These are phyloP conservation scores for Danio tinwini DNA, from an alignment of 2,797 vertebrate species.

Conservation along the genomic window DNA sequence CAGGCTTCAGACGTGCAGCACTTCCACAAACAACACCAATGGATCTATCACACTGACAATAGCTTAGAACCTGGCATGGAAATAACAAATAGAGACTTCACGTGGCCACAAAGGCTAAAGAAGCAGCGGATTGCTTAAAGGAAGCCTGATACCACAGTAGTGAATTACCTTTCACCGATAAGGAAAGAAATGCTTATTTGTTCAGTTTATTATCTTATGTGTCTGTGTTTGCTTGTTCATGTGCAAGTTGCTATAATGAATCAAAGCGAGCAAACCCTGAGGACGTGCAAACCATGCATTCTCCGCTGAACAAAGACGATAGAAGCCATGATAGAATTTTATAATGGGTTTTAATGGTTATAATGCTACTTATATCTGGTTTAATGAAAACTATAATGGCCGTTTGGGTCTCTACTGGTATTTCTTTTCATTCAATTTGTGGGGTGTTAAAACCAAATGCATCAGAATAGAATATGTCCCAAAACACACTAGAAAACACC, in stretches of 20 bases:
- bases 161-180: constrained; percentile 7
- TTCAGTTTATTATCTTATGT: neutral
- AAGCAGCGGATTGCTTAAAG: constrained; percentile 4
- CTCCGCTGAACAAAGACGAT: too few species aligned
- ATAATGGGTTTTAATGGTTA: too few species aligned
- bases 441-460: too few species aligned
- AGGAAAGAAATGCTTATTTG: neutral
- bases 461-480: too few species aligned
- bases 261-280: neutral
- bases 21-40: constrained; percentile 28
- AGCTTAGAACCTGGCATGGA: neutral
- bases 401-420: too few species aligned
- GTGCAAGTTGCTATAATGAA: neutral
- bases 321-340: too few species aligned
- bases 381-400: too few species aligned
- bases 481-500: too few species aligned
- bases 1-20: constrained; percentile 31
- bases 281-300: neutral
- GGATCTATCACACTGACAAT: constrained; percentile 28
- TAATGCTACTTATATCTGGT: too few species aligned
- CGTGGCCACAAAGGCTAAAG: constrained; percentile 6
- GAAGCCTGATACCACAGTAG: neutral
- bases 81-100: constrained; percentile 20
- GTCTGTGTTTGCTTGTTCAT: neutral
- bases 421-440: too few species aligned